Evolutionary conservation across 1,140 invertebrate species (phyloP).

Genomic region (Sitodiplosis mosellana): DNA sequence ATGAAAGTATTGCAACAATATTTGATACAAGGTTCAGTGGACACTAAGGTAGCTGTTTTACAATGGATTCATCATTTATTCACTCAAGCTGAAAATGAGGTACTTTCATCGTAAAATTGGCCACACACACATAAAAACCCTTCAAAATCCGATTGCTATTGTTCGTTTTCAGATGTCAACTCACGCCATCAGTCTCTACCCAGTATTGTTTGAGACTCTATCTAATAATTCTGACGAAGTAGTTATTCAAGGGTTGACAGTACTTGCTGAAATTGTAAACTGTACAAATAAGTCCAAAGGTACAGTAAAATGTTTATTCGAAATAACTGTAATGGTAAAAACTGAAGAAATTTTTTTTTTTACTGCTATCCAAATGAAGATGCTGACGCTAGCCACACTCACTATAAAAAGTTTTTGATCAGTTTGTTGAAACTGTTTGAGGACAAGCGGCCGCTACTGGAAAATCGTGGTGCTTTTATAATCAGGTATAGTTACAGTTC

Average conservation of each 20-base stretch:
- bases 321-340: neutral
- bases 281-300: conserved; percentile 16
- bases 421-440: conserved; percentile 73
- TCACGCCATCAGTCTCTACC: conserved; percentile 73
- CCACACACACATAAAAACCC: neutral
- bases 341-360: too few relatives aligned
- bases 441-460: conserved; percentile 65
- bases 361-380: conserved; percentile 8
- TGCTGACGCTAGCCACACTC: conserved; percentile 28
- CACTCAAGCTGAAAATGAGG: conserved; percentile 47
- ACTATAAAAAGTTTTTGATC: conserved; percentile 77
- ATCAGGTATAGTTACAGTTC: conserved; percentile 54
- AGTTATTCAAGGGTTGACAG: conserved; percentile 73
- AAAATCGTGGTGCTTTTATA: conserved; percentile 86
- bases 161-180: conserved; percentile 48
- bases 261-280: conserved; percentile 64
- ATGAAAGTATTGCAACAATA: conserved; percentile 72
- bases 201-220: conserved; percentile 61
- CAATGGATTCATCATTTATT: conserved; percentile 89
- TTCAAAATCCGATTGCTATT: too few relatives aligned
- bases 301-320: conserved; percentile 5
- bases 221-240: conserved; percentile 87
- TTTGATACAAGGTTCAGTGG: conserved; percentile 68
- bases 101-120: conserved; percentile 13
- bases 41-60: conserved; percentile 83